These are phyloP conservation scores for Bombus superbus DNA, from an alignment of 1,140 invertebrate species.

Conservation along the genomic window DNA sequence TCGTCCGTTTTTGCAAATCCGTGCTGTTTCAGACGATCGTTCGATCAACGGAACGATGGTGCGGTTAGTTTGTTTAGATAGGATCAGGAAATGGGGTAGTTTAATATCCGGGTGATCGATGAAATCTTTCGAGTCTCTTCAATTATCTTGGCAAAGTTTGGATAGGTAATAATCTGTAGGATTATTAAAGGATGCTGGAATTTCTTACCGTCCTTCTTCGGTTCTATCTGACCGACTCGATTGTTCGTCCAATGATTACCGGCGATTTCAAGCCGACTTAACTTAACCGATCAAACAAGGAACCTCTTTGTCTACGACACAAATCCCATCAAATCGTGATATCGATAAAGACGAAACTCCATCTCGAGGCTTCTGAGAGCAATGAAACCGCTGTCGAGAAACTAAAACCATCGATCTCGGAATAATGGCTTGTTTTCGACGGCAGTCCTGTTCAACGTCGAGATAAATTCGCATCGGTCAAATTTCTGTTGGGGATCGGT, in stretches of 20 bases:
- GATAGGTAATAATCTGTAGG: not conserved
- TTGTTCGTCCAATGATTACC: not conserved
- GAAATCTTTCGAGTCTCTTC: not conserved
- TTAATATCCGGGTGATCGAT: not conserved
- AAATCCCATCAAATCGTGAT: not conserved
- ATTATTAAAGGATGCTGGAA: not conserved
- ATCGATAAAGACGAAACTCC: not conserved
- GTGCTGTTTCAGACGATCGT: not conserved
- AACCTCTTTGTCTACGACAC: not conserved
- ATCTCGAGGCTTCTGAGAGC: not conserved
- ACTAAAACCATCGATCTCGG: conserved; percentile 3
- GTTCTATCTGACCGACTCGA: not conserved
- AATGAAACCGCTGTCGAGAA: not conserved
- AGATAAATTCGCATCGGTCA: conserved; percentile 32
- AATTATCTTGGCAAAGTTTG: not conserved
- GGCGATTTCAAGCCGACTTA: not conserved
- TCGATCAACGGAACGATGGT: too few species aligned
- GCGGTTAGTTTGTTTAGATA: not conserved
- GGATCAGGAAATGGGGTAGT: not conserved
- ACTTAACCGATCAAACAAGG: not conserved
- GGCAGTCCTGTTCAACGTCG: not conserved
- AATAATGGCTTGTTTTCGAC: not conserved
- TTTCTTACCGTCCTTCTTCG: not conserved
- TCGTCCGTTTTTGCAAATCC: not conserved
- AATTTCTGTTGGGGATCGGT: conserved; percentile 42